Evolutionary conservation across 2,113 vertebrate genomes (phyloP).

Genomic region (Egretta garzetta): DNA sequence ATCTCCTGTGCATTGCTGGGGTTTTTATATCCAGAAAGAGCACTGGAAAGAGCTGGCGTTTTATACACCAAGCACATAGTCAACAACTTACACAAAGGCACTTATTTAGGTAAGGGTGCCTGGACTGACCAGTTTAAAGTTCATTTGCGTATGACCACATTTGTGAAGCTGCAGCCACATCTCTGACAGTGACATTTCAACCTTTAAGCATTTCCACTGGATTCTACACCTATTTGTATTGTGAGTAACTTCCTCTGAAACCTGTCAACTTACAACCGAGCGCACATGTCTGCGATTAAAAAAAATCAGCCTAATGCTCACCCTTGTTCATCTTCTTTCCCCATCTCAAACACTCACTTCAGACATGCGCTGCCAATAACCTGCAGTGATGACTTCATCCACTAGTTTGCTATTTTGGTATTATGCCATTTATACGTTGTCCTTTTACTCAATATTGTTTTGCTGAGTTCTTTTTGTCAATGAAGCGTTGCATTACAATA

Average conservation of each 20-base stretch:
- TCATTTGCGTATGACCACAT: not conserved
- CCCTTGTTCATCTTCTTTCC: not conserved
- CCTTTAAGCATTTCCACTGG: not conserved
- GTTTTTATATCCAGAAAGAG: not conserved
- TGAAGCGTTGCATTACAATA: not conserved
- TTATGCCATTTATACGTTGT: not conserved
- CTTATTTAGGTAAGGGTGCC: not conserved
- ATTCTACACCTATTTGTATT: not conserved
- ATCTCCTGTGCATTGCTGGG: not conserved
- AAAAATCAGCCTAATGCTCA: not conserved
- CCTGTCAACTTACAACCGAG: not conserved
- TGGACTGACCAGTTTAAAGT: not conserved
- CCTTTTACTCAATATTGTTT: not conserved
- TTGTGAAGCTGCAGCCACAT: not conserved
- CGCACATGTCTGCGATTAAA: not conserved
- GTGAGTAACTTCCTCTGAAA: not conserved
- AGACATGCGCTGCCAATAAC: not conserved
- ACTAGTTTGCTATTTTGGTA: not conserved
- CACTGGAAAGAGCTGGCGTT: not conserved
- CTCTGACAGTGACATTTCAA: not conserved
- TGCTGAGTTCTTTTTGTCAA: not conserved
- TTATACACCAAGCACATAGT: not conserved
- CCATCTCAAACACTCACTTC: not conserved
- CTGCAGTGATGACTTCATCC: not conserved
- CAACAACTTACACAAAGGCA: not conserved